Evolutionary conservation across 2,113 vertebrate species (phyloP).

Genomic region (Mellivora capensis): DNA sequence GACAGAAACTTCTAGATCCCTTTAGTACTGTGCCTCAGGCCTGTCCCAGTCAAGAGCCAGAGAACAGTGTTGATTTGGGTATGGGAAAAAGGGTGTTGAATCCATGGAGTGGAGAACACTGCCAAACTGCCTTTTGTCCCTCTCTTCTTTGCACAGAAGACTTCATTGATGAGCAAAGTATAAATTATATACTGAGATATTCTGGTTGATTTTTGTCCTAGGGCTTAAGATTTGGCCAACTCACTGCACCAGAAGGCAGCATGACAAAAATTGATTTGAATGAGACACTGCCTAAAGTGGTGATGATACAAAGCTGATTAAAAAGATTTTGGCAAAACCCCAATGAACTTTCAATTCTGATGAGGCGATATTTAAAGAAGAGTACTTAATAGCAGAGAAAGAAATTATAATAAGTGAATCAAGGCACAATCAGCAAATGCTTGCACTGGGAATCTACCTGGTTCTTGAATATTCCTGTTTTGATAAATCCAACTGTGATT

Average conservation of each 20-base stretch:
- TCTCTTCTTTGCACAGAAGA: background rate
- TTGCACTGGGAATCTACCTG: background rate
- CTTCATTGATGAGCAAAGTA: background rate
- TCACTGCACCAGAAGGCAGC: background rate
- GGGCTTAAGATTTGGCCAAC: background rate
- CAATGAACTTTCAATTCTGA: background rate
- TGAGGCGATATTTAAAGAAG: conserved; percentile 27
- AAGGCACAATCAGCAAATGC: background rate
- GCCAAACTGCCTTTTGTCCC: background rate
- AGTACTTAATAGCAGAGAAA: background rate
- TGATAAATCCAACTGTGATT: background rate
- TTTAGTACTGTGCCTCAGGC: background rate
- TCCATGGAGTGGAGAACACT: background rate
- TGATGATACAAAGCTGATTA: background rate
- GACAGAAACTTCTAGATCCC: background rate
- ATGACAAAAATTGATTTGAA: background rate
- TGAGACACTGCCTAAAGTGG: background rate
- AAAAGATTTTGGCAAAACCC: background rate
- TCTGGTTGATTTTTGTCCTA: background rate
- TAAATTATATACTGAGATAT: background rate
- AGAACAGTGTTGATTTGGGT: background rate
- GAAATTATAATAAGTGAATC: conserved; percentile 16
- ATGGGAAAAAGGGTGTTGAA: background rate
- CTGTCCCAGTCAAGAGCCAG: background rate
- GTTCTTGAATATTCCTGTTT: background rate